Percentiles rank a stretch among this genome's conserved stretches.
Evolutionary conservation across 2,113 vertebrate species (phyloP).

Genomic region (Pelecanus crispus): DNA sequence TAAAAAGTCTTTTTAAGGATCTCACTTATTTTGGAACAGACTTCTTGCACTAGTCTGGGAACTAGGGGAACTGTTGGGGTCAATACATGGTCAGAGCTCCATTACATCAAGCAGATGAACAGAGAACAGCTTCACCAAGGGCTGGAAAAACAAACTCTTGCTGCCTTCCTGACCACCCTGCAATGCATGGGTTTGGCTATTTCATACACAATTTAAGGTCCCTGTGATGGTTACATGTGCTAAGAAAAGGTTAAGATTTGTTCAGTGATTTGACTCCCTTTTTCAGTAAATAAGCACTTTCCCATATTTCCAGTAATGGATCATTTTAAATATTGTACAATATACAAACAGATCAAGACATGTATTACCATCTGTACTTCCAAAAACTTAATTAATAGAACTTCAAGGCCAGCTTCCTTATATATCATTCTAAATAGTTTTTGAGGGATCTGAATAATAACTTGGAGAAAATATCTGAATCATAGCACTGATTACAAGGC

Average conservation of each 20-base stretch:
- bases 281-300: neutral
- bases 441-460: neutral
- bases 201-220: neutral
- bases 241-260: neutral
- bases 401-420: neutral
- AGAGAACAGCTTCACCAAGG: neutral
- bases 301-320: neutral
- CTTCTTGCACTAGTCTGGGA: neutral
- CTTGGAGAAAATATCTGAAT: neutral
- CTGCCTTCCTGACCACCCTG: neutral
- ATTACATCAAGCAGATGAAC: neutral
- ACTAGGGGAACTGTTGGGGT: neutral
- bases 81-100: neutral
- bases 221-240: neutral
- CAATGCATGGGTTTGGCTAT: neutral
- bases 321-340: neutral
- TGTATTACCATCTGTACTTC: neutral
- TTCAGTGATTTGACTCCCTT: neutral
- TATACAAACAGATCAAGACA: neutral
- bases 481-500: neutral
- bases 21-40: neutral
- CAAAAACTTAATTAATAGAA: neutral
- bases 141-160: neutral
- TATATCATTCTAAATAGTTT: neutral
- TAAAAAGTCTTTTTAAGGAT: neutral